phyloP scores from a whole-genome alignment of 2,797 vertebrate species.

The Bryconaethiops microstoma region DNA sequence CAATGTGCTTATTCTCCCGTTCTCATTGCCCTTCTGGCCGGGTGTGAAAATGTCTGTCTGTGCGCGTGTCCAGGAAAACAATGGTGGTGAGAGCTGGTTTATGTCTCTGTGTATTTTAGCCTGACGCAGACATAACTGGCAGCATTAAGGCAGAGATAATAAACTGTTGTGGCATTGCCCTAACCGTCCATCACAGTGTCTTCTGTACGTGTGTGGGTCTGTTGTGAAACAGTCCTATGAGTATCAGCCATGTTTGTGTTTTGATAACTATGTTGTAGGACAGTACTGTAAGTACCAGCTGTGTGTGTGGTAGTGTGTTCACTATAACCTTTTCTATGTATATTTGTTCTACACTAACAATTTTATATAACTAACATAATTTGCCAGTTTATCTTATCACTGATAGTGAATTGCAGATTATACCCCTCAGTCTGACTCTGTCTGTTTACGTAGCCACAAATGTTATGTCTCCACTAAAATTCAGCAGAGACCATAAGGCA shows the following conservation, averaged over 20 bases:
- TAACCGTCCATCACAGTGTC: background rate
- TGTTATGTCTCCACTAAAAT: no score
- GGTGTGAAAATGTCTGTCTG: background rate
- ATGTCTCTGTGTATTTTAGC: background rate
- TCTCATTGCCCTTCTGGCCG: background rate
- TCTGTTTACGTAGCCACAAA: no score
- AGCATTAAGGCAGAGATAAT: background rate
- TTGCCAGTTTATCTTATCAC: no score
- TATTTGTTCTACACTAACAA: no score
- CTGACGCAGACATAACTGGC: background rate
- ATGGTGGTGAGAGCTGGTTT: background rate
- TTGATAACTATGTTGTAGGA: no score
- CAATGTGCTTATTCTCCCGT: background rate
- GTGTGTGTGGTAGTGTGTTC: no score
- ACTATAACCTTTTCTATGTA: no score
- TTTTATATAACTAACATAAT: no score
- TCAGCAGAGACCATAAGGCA: no score
- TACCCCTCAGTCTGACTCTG: no score
- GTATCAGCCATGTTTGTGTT: background rate
- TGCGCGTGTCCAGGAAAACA: background rate
- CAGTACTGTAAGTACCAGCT: no score
- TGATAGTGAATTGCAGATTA: no score
- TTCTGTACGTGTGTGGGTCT: background rate
- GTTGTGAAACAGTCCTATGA: background rate
- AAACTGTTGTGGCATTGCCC: background rate